Evolutionary conservation across 2,888 invertebrate genomes (phyloP).

Genomic region (Clunio marinus): DNA sequence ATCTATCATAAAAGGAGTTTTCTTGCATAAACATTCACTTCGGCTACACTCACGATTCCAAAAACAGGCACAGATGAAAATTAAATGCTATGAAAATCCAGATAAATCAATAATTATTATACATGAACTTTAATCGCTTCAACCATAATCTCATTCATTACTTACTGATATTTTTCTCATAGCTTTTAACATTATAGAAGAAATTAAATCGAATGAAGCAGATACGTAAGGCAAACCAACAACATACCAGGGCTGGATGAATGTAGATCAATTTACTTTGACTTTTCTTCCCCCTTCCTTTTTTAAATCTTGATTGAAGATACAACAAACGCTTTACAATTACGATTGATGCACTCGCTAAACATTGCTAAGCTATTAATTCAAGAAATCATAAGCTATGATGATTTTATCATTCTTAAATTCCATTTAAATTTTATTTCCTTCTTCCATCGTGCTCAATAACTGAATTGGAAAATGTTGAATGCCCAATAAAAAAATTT

Average conservation of each 20-base stretch:
- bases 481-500: no score
- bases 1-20: slow-evolving; percentile 22
- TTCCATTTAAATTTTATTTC: slow-evolving; percentile 7
- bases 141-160: slow-evolving; percentile 12
- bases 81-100: background rate
- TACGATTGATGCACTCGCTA: slow-evolving; percentile 25
- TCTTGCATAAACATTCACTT: background rate
- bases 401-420: slow-evolving; percentile 30
- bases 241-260: background rate
- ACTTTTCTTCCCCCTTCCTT: slow-evolving; percentile 25
- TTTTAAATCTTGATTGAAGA: slow-evolving; percentile 9
- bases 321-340: background rate
- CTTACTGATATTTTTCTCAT: background rate
- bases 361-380: background rate
- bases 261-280: slow-evolving; percentile 34
- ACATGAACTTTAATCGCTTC: slow-evolving; percentile 27
- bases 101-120: slow-evolving; percentile 36
- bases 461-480: background rate
- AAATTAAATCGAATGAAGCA: background rate
- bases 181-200: background rate
- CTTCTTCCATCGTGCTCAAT: background rate
- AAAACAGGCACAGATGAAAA: background rate
- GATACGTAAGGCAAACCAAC: no score
- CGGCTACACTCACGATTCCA: slow-evolving; percentile 6
- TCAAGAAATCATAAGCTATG: slow-evolving; percentile 16